Conservation (phyloP, 1,140 invertebrate genomes). For the Dysdera silvatica region DNA sequence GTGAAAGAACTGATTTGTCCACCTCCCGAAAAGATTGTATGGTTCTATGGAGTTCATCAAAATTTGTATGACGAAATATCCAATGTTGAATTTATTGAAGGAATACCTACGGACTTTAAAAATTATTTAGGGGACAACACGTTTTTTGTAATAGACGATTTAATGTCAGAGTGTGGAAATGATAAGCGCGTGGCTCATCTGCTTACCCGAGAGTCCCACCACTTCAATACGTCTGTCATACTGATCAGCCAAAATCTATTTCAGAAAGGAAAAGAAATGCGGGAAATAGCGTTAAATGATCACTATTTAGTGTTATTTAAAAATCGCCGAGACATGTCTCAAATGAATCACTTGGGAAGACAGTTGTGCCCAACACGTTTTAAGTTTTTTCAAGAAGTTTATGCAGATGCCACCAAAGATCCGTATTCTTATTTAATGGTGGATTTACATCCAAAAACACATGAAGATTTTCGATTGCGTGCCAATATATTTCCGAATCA, state of each 20-base stretch:
- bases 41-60: not conserved
- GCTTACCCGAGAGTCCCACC: not conserved
- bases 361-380: not conserved
- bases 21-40: not conserved
- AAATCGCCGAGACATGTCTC: not conserved
- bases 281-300: not conserved
- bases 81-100: not conserved
- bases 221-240: not conserved
- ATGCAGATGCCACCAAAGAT: not conserved
- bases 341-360: not conserved
- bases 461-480: not conserved
- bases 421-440: not conserved
- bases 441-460: not conserved
- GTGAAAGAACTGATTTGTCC: not conserved
- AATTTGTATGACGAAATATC: not conserved
- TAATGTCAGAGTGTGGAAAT: not conserved
- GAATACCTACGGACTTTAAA: not conserved
- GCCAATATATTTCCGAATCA: not conserved
- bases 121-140: not conserved
- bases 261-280: not conserved
- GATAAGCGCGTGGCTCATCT: not conserved
- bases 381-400: not conserved
- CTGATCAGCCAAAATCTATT: not conserved
- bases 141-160: not conserved
- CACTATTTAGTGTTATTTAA: not conserved